These are phyloP conservation scores for Vollenhovia emeryi DNA, from an alignment of 1,140 invertebrate genomes.

Conservation along the genomic window DNA sequence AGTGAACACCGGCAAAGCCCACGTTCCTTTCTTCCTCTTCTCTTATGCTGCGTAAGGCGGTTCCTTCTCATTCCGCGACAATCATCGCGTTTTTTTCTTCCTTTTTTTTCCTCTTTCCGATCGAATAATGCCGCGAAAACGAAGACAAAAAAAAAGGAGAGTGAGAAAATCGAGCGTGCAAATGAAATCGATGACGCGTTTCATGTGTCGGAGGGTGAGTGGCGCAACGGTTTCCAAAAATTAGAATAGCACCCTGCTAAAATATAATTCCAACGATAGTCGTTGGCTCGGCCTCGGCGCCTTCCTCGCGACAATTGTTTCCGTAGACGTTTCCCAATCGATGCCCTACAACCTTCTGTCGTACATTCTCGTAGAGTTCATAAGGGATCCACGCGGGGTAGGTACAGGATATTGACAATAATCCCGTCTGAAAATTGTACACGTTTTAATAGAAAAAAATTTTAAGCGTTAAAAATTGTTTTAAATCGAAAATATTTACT, in stretches of 20 bases:
- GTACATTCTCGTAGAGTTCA: neutral
- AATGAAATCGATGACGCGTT: slow-evolving; percentile 39
- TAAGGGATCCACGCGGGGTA: neutral
- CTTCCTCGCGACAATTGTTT: slow-evolving; percentile 6
- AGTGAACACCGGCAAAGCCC: slow-evolving; percentile 31
- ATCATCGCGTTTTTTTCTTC: slow-evolving; percentile 20
- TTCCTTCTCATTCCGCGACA: slow-evolving; percentile 35
- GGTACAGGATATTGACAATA: neutral
- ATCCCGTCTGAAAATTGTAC: neutral
- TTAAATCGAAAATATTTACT: neutral
- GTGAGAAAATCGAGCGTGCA: slow-evolving; percentile 46
- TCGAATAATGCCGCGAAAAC: slow-evolving; percentile 4
- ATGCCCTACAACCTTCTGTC: neutral
- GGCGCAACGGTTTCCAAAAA: slow-evolving; percentile 53
- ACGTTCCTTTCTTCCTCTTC: slow-evolving; percentile 16
- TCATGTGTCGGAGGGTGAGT: slow-evolving; percentile 33
- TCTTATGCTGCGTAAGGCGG: slow-evolving; percentile 36
- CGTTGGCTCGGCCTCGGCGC: slow-evolving; percentile 48
- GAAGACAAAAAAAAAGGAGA: slow-evolving; percentile 27
- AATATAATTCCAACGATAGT: slow-evolving; percentile 42
- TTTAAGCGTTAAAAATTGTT: neutral
- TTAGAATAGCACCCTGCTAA: slow-evolving; percentile 58
- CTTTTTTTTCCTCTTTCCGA: neutral
- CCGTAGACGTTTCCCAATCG: neutral
- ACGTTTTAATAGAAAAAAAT: neutral